phyloP scores from a whole-genome alignment of 2,113 vertebrate genomes.

The Craseonycteris thonglongyai region DNA sequence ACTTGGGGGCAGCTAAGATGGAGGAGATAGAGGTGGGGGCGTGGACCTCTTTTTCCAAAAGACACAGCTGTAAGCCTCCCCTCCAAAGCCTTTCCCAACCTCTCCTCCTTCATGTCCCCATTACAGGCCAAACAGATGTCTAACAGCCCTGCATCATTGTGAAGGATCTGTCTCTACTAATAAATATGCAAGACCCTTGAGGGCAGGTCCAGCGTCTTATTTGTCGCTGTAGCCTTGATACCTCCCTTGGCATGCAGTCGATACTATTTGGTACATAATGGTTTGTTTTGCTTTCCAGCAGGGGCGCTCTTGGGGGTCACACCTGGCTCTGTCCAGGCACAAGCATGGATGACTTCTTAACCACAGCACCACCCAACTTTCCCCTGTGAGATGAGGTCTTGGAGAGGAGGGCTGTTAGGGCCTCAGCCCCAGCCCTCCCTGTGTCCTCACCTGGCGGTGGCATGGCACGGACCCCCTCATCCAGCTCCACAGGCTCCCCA shows the following conservation, averaged over 20 bases:
- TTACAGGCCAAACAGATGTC: background rate
- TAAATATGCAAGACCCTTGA: background rate
- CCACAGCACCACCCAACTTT: background rate
- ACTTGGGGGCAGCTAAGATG: constrained; percentile 52
- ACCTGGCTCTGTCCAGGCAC: background rate
- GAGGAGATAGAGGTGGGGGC: background rate
- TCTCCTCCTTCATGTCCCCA: background rate
- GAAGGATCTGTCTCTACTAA: background rate
- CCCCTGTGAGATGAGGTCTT: background rate
- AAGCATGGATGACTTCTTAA: background rate
- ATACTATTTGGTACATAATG: background rate
- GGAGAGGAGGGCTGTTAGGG: background rate
- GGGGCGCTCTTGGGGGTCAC: background rate
- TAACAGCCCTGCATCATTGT: background rate
- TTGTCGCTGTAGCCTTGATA: background rate
- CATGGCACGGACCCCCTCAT: constrained; percentile 69
- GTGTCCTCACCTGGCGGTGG: constrained; percentile 75
- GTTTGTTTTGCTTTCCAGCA: background rate
- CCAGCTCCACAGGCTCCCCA: constrained; percentile 69
- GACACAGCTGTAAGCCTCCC: background rate
- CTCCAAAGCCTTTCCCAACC: background rate
- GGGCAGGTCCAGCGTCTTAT: background rate
- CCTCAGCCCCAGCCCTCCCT: background rate
- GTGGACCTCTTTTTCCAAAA: background rate
- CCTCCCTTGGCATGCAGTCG: background rate